A percentile compares a stretch with the other conserved stretches of the same genome.
phyloP scores from a whole-genome alignment of 1,140 invertebrate genomes.

The Sminthurides bifidus region DNA sequence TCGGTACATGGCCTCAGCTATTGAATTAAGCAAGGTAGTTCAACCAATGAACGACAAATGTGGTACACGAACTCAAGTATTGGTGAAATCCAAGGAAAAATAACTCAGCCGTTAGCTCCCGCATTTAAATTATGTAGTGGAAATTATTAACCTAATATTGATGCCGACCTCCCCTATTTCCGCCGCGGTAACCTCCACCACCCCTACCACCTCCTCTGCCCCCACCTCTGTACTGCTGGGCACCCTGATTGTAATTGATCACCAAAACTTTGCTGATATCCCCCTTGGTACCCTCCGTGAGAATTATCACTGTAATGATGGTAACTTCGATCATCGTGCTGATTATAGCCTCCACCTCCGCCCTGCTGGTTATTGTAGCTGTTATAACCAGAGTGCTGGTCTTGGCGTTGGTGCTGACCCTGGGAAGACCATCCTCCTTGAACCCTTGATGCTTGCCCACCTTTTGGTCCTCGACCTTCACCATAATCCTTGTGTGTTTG shows the following conservation, averaged over 20 bases:
- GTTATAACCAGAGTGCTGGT: slow-evolving; percentile 6
- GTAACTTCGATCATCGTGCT: neutral
- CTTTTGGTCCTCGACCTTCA: slow-evolving; percentile 6
- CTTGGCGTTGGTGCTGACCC: neutral
- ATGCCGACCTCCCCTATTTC: neutral
- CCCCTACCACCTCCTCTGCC: slow-evolving; percentile 9
- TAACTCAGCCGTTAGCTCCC: neutral
- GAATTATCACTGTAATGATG: neutral
- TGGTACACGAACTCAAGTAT: too few relatives aligned
- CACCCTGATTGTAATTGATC: too few relatives aligned
- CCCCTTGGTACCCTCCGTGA: neutral
- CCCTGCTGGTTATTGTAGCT: neutral
- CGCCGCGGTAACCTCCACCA: neutral
- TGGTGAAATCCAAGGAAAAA: neutral
- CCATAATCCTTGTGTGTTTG: slow-evolving; percentile 8
- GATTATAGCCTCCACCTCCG: slow-evolving; percentile 9
- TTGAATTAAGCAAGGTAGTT: too few relatives aligned
- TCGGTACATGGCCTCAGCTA: too few relatives aligned
- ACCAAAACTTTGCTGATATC: too few relatives aligned
- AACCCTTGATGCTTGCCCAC: slow-evolving; percentile 8
- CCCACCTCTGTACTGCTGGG: too few relatives aligned
- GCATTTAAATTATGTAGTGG: neutral
- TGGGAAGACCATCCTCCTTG: slow-evolving; percentile 12
- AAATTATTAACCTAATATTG: neutral
- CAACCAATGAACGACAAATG: too few relatives aligned